phyloP scores from a whole-genome alignment of 1,140 invertebrate genomes.

The Platyura marginata region DNA sequence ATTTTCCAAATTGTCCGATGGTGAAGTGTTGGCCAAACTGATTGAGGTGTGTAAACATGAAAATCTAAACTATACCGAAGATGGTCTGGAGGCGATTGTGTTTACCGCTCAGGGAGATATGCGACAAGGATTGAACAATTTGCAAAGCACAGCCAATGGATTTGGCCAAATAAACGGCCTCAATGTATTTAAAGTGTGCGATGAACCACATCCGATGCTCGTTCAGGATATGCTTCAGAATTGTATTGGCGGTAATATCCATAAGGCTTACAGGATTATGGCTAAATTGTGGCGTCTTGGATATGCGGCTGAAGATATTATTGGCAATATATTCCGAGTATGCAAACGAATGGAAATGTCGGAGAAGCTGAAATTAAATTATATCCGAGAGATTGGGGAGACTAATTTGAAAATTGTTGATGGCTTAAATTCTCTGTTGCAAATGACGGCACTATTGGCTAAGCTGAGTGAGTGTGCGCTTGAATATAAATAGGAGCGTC shows the following conservation, averaged over 20 bases:
- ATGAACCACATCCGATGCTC: constrained; percentile 93
- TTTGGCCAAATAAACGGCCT: constrained; percentile 81
- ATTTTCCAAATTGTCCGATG: constrained; percentile 83
- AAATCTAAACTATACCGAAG: constrained; percentile 68
- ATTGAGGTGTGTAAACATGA: constrained; percentile 34
- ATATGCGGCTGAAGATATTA: constrained; percentile 92
- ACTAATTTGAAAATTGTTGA: constrained; percentile 83
- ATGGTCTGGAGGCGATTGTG: constrained; percentile 90
- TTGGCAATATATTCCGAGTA: constrained; percentile 86
- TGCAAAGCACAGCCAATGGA: constrained; percentile 92
- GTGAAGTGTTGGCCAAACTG: constrained; percentile 62
- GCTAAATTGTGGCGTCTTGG: constrained; percentile 79
- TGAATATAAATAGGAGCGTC: background rate
- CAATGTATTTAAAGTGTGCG: constrained; percentile 99
- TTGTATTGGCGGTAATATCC: constrained; percentile 66
- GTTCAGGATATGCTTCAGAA: constrained; percentile 83
- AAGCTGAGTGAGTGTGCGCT: constrained; percentile 40
- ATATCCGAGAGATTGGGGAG: constrained; percentile 85
- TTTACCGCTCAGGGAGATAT: constrained; percentile 99
- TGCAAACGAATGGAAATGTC: constrained; percentile 69
- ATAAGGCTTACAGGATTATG: constrained; percentile 76
- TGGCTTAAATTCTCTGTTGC: constrained; percentile 71
- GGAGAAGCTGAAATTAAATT: constrained; percentile 69
- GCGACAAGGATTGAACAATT: constrained; percentile 92
- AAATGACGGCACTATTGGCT: constrained; percentile 76